Evolutionary conservation across 2,797 vertebrate genomes (phyloP).

Genomic region (Arvicola amphibius): DNA sequence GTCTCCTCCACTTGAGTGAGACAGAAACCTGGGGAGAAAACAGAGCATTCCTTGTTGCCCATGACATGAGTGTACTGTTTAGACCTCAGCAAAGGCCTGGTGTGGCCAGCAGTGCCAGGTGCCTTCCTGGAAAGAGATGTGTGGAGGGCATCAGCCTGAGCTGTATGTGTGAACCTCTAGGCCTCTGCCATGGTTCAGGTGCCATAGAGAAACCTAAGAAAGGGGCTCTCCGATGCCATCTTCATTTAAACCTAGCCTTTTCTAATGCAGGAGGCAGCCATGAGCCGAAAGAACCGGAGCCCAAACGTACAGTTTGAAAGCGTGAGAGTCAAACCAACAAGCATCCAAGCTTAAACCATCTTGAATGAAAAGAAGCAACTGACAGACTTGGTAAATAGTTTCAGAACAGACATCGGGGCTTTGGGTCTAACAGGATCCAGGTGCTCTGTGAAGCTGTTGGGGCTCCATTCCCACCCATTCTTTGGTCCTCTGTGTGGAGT

Average conservation of each 20-base stretch:
- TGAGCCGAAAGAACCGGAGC: background rate
- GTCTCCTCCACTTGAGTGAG: background rate
- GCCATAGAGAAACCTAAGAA: background rate
- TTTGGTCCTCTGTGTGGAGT: too few relatives aligned
- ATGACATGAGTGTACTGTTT: too few relatives aligned
- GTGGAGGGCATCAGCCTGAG: background rate
- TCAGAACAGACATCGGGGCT: fast-evolving
- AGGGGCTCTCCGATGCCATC: background rate
- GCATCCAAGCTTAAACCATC: background rate
- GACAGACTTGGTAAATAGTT: background rate
- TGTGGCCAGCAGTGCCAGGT: fast-evolving
- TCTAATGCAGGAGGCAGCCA: background rate
- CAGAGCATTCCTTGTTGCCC: background rate
- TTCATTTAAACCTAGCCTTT: background rate
- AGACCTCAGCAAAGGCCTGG: background rate
- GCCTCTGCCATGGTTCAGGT: background rate
- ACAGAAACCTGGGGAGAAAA: background rate
- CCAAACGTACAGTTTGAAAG: too few relatives aligned
- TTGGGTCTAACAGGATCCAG: background rate
- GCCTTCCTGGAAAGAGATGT: background rate
- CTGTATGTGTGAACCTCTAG: background rate
- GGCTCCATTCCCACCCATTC: background rate
- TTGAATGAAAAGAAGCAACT: background rate
- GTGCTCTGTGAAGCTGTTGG: fast-evolving
- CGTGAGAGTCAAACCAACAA: background rate